Evolutionary conservation across 2,797 vertebrate species (phyloP).

Genomic region (Mastacembelus armatus): DNA sequence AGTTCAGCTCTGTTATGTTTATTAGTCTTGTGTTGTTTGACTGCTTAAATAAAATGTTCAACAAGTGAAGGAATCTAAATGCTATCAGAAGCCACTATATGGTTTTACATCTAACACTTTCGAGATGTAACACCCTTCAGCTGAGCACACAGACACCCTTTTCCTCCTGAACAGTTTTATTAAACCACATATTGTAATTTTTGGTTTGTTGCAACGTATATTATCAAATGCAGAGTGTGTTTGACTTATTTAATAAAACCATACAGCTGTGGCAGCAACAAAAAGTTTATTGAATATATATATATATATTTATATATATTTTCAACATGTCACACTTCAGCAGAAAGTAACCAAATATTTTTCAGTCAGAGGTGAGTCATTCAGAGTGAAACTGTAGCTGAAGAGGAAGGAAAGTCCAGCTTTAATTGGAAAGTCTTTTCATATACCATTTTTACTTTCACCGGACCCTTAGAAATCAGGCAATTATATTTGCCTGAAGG

Average conservation of each 20-base stretch:
- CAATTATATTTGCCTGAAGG: slow-evolving; percentile 20
- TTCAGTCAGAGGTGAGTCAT: background rate
- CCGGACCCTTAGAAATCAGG: slow-evolving; percentile 5
- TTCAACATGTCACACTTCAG: background rate
- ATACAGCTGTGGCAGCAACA: background rate
- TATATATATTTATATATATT: too few relatives aligned
- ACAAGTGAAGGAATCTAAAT: too few relatives aligned
- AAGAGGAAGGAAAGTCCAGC: slow-evolving; percentile 34
- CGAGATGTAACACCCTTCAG: too few relatives aligned
- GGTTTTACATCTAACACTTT: too few relatives aligned
- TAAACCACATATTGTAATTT: background rate
- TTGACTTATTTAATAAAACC: background rate
- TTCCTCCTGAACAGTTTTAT: too few relatives aligned
- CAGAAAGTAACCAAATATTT: background rate
- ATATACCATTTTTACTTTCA: slow-evolving; percentile 48
- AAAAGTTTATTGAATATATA: too few relatives aligned
- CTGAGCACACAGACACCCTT: too few relatives aligned
- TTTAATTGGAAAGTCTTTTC: slow-evolving; percentile 49
- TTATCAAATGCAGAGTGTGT: background rate
- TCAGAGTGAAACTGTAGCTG: slow-evolving; percentile 9
- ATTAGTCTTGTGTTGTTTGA: too few relatives aligned
- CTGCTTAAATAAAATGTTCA: too few relatives aligned
- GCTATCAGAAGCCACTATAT: too few relatives aligned
- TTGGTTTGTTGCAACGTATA: background rate
- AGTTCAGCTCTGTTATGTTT: too few relatives aligned